Conservation (phyloP, 2,888 invertebrate genomes). For the Andrena flavipes region DNA sequence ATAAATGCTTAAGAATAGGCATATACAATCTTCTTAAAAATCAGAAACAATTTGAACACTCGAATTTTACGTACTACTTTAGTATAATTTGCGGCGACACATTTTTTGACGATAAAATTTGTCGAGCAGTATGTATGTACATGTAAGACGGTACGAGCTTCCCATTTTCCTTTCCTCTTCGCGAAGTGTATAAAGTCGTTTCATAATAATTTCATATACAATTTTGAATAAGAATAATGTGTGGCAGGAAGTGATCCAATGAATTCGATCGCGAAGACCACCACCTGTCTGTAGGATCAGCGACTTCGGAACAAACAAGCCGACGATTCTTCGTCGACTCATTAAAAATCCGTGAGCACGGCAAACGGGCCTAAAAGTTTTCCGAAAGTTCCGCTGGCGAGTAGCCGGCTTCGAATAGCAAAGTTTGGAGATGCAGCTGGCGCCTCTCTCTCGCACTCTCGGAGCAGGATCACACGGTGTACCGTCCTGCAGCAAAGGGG, state of each 20-base stretch:
- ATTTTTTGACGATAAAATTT: too few species aligned
- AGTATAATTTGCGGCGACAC: too few species aligned
- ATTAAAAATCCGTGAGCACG: conserved; percentile 64
- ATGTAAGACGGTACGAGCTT: not conserved
- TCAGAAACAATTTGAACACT: too few species aligned
- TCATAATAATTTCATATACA: too few species aligned
- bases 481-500: conserved; percentile 10
- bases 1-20: too few species aligned
- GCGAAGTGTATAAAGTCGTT: too few species aligned
- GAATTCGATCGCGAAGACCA: conserved; percentile 23
- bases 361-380: conserved; percentile 49
- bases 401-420: conserved; percentile 46
- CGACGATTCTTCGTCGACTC: conserved; percentile 60
- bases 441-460: not conserved
- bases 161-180: not conserved
- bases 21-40: too few species aligned
- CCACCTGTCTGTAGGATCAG: conserved; percentile 10
- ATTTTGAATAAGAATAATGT: too few species aligned
- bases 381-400: conserved; percentile 52
- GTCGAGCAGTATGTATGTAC: not conserved
- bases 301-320: conserved; percentile 51
- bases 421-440: conserved; percentile 52
- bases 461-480: conserved; percentile 40
- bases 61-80: too few species aligned
- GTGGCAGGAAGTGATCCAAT: not conserved